phyloP scores from a whole-genome alignment of 2,888 invertebrate species.

The Machimus atricapillus region DNA sequence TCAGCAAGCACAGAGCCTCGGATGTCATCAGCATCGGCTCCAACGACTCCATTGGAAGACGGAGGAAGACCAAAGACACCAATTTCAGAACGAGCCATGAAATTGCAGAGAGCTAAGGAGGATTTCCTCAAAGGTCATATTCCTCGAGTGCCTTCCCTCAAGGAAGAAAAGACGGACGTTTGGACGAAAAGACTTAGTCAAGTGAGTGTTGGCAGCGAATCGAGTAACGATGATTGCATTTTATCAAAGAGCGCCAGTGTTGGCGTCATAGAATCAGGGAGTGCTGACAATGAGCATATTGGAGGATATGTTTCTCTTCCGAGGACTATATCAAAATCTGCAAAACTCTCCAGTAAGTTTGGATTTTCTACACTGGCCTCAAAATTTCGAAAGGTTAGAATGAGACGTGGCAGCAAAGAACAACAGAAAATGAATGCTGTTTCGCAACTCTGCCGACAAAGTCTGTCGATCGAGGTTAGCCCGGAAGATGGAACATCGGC shows the following conservation, averaged over 20 bases:
- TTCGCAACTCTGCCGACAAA: constrained; percentile 77
- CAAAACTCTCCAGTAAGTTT: constrained; percentile 60
- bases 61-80: constrained; percentile 55
- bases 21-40: constrained; percentile 48
- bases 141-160: constrained; percentile 30
- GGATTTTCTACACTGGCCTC: constrained; percentile 68
- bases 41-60: constrained; percentile 51
- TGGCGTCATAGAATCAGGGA: constrained; percentile 70
- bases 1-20: constrained; percentile 39
- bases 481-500: constrained; percentile 50
- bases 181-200: constrained; percentile 64
- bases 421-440: constrained; percentile 68
- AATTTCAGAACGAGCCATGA: constrained; percentile 65
- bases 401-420: constrained; percentile 56
- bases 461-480: constrained; percentile 71
- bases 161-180: constrained; percentile 49
- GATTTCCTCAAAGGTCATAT: constrained; percentile 69
- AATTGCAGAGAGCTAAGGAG: constrained; percentile 74
- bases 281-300: constrained; percentile 53
- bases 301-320: constrained; percentile 67
- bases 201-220: constrained; percentile 71
- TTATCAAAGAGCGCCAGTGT: constrained; percentile 78
- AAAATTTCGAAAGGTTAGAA: constrained; percentile 68
- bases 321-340: constrained; percentile 58
- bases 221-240: constrained; percentile 63